These are phyloP conservation scores for Colaptes auratus DNA, from an alignment of 2,113 vertebrate species.

Conservation along the genomic window DNA sequence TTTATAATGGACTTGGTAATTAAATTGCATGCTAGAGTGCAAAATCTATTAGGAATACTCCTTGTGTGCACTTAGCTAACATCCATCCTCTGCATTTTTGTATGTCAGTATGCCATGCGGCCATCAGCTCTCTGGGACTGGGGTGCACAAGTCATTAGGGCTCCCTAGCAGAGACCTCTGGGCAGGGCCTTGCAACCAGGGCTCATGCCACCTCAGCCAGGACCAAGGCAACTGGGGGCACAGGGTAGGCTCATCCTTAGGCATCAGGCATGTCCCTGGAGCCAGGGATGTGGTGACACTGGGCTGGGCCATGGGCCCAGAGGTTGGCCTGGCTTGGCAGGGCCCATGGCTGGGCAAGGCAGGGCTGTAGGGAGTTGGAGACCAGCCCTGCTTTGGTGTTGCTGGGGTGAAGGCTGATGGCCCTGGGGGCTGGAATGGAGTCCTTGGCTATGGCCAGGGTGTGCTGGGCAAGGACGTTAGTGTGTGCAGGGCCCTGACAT, in stretches of 20 bases:
- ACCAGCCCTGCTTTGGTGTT: background rate
- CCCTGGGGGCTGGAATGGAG: background rate
- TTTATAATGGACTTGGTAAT: background rate
- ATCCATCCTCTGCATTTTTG: background rate
- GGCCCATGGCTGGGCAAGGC: too few relatives aligned
- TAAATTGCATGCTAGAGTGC: background rate
- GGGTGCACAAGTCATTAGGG: accelerated
- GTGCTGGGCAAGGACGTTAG: accelerated
- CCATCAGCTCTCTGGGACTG: accelerated
- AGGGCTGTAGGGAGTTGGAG: too few relatives aligned
- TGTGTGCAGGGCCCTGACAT: background rate
- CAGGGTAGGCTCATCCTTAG: background rate
- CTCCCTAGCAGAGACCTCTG: accelerated
- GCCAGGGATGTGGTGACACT: background rate
- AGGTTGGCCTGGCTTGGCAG: accelerated
- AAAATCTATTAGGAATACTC: background rate
- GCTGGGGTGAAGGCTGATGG: accelerated
- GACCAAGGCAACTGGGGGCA: background rate
- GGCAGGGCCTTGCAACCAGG: background rate
- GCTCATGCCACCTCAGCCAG: background rate
- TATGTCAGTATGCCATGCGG: accelerated
- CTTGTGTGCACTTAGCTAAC: background rate
- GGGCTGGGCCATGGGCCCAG: accelerated
- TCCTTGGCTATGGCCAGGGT: background rate
- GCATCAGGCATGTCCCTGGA: background rate